Percentiles rank a stretch among this genome's conserved stretches.
phyloP scores from a whole-genome alignment of 2,113 vertebrate species.

The Hiodon alosoides region DNA sequence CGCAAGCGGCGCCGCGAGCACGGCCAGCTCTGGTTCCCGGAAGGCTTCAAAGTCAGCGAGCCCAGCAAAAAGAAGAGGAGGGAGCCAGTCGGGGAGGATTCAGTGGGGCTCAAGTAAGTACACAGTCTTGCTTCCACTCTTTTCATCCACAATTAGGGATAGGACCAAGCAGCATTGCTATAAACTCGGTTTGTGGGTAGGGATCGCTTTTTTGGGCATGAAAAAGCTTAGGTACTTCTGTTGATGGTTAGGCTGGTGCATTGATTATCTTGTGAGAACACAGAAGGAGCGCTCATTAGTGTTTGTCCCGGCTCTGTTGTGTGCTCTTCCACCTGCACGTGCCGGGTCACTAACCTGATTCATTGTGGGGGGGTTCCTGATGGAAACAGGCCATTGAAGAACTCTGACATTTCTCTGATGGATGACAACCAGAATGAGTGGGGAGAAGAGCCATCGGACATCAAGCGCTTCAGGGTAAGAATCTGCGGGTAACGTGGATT shows the following conservation, averaged over 20 bases:
- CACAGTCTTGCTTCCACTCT: background rate
- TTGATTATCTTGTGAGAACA: background rate
- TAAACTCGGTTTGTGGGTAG: background rate
- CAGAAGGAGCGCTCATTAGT: background rate
- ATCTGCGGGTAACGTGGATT: background rate
- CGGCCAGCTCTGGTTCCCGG: slow-evolving; percentile 96
- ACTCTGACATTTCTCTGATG: slow-evolving; percentile 84
- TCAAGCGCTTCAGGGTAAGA: slow-evolving; percentile 87
- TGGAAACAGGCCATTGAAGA: slow-evolving; percentile 82
- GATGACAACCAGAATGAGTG: slow-evolving; percentile 91
- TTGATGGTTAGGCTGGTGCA: background rate
- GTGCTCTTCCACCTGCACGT: slow-evolving; percentile 8
- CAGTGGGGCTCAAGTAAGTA: slow-evolving; percentile 93
- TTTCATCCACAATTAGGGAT: background rate
- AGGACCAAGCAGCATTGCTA: background rate
- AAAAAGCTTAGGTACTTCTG: background rate
- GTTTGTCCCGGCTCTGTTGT: too few relatives aligned
- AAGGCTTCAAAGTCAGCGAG: slow-evolving; percentile 92
- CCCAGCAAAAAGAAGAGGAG: slow-evolving; percentile 94
- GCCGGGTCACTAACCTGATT: slow-evolving; percentile 9
- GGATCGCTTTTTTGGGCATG: background rate
- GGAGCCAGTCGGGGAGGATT: slow-evolving; percentile 92
- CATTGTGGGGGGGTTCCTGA: slow-evolving; percentile 17
- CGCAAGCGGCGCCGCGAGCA: slow-evolving; percentile 89
- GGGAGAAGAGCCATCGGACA: slow-evolving; percentile 76